A percentile compares a stretch with the other conserved stretches of the same genome.
Evolutionary conservation across 2,113 vertebrate species (phyloP).

Genomic region (Pleuronectes platessa): DNA sequence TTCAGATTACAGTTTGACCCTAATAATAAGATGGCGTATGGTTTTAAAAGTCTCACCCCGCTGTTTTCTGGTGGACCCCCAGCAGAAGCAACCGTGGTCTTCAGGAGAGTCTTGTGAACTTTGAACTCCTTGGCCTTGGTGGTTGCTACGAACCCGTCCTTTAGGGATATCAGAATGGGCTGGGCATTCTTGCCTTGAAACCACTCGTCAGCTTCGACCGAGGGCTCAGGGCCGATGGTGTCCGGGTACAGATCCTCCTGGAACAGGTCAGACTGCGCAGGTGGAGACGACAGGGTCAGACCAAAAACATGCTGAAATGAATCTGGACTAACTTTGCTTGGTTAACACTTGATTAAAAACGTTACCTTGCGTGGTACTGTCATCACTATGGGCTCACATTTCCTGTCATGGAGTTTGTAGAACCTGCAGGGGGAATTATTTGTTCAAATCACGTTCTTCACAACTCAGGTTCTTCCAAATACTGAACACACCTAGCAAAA

Average conservation of each 20-base stretch:
- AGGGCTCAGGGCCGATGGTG: slow-evolving; percentile 88
- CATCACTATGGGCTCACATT: slow-evolving; percentile 88
- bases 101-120: slow-evolving; percentile 88
- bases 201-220: slow-evolving; percentile 89
- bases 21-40: neutral
- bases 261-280: slow-evolving; percentile 89
- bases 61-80: slow-evolving; percentile 52
- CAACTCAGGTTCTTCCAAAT: too few species aligned
- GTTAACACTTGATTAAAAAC: neutral
- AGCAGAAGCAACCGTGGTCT: slow-evolving; percentile 55
- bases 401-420: slow-evolving; percentile 89
- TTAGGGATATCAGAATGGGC: slow-evolving; percentile 89
- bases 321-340: neutral
- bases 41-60: slow-evolving; percentile 57
- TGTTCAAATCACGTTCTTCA: neutral
- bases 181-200: slow-evolving; percentile 84
- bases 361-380: slow-evolving; percentile 88
- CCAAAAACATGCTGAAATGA: neutral
- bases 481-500: too few species aligned
- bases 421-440: slow-evolving; percentile 74
- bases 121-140: slow-evolving; percentile 90
- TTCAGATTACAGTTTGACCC: too few species aligned
- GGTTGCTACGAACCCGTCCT: slow-evolving; percentile 85
- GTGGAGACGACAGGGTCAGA: neutral
- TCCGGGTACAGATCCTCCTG: slow-evolving; percentile 92